phyloP scores from a whole-genome alignment of 2,113 vertebrate genomes.

The Bungarus multicinctus region DNA sequence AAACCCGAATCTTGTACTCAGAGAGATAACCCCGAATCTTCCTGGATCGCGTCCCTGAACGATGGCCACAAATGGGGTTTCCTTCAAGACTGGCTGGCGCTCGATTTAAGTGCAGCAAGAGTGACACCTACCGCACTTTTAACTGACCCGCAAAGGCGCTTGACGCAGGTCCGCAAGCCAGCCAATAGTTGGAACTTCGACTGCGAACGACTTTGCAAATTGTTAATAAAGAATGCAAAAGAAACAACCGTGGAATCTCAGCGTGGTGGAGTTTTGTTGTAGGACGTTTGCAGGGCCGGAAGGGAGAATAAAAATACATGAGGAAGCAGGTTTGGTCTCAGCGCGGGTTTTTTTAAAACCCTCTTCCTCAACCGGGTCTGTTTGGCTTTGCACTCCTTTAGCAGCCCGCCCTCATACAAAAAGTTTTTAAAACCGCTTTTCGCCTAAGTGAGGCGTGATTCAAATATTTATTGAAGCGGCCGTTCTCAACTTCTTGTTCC shows the following conservation, averaged over 20 bases:
- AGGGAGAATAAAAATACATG: background rate
- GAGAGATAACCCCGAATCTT: background rate
- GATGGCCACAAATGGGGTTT: background rate
- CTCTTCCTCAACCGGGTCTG: background rate
- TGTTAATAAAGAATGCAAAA: background rate
- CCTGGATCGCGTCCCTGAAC: background rate
- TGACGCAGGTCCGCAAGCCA: no score
- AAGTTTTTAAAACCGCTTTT: background rate
- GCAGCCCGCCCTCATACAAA: background rate
- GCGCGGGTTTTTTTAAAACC: background rate
- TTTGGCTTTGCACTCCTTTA: background rate
- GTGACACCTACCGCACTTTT: background rate
- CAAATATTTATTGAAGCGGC: background rate
- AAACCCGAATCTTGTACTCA: background rate
- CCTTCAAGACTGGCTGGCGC: background rate
- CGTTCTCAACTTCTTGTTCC: background rate
- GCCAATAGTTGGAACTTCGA: background rate
- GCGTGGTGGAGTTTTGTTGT: background rate
- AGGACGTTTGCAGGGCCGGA: background rate
- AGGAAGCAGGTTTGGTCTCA: background rate
- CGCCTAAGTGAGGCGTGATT: background rate
- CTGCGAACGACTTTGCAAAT: background rate
- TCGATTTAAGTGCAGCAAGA: background rate
- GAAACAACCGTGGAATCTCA: no score
- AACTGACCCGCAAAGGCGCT: background rate